Evolutionary conservation across 2,888 invertebrate species (phyloP), one percentile per base, ranked within the genome.

Genomic region (Lasioglossum calceatum): DNA sequence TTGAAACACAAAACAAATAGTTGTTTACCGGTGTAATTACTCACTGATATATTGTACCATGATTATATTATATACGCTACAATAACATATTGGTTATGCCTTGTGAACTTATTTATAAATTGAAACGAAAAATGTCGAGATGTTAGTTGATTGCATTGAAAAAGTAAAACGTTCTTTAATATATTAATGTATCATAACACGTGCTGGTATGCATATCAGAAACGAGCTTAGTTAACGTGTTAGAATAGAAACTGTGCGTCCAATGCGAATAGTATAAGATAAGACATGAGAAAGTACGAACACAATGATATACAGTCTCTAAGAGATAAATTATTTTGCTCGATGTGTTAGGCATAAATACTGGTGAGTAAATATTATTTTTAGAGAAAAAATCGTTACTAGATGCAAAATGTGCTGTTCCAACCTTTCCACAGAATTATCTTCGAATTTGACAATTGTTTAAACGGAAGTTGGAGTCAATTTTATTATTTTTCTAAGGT

Each of bases 171-270:
- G 47, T 50, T n/a, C 14, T 42, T 79, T 42, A 32, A 19, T 42
- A 42, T 72, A 42, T 72, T 39, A 58, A 42, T 39, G 36, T 58
- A 58, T 23, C 42, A 72, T 72, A 79, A 79, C 71, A 79, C 78
- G 50, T 70, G 71, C 71, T 70, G 36, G 36, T 70, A 50, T 78
- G 32, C 70, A 72, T 58, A 47, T 47, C 36, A 54, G 50, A 78
- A 71, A 79, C 71, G 36, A 79, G 71, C 54, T 54, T 19, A 58
- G 36, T 23, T 39, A 58, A 23, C 32, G 58, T 58, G 67, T 58
- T 42, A 77, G 64, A 64, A 77, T 27, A 64, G 23, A 77, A 77
- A 47, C 23, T 77, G 64, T 77, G 77, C 77, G 44, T 77, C 61
- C 61, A 81, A 39, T 81, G 50, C 50, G 44, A 81, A 71, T 54